Evolutionary conservation across 2,113 vertebrate species (phyloP).

Genomic region (Macquaria ambigua): DNA sequence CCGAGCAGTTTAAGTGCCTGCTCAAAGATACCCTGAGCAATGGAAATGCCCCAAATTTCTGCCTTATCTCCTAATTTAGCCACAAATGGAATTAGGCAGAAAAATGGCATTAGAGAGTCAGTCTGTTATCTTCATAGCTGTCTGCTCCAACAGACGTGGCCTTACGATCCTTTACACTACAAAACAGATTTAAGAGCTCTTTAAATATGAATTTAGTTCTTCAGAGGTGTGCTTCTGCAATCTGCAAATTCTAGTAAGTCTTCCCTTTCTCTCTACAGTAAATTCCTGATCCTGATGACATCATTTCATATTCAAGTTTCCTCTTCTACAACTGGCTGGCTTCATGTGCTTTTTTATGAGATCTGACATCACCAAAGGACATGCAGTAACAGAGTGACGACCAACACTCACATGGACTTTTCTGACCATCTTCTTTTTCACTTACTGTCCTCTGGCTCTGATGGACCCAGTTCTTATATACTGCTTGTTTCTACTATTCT

Average conservation of each 20-base stretch:
- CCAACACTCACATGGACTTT: not conserved
- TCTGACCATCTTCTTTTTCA: not conserved
- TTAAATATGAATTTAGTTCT: not conserved
- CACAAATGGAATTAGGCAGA: too few species aligned
- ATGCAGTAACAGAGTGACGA: not conserved
- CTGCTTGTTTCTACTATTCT: not conserved
- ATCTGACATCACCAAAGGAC: conserved; percentile 1
- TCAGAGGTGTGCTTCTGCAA: not conserved
- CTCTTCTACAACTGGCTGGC: not conserved
- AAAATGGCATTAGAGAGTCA: too few species aligned
- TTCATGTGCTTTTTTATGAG: not conserved
- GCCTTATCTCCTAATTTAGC: too few species aligned
- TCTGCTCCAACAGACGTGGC: too few species aligned
- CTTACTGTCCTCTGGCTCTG: not conserved
- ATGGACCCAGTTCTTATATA: not conserved
- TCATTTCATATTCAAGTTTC: too few species aligned
- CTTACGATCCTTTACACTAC: not conserved
- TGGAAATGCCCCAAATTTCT: too few species aligned
- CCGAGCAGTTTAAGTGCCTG: too few species aligned
- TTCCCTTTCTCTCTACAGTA: too few species aligned
- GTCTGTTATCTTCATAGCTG: too few species aligned
- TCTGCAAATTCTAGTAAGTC: not conserved
- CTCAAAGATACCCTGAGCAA: too few species aligned
- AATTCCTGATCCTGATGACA: too few species aligned
- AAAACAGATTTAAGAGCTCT: not conserved